Evolutionary conservation across 2,113 vertebrate genomes (phyloP), one percentile per base, ranked within the genome.

Genomic region (Hepsetus odoe): DNA sequence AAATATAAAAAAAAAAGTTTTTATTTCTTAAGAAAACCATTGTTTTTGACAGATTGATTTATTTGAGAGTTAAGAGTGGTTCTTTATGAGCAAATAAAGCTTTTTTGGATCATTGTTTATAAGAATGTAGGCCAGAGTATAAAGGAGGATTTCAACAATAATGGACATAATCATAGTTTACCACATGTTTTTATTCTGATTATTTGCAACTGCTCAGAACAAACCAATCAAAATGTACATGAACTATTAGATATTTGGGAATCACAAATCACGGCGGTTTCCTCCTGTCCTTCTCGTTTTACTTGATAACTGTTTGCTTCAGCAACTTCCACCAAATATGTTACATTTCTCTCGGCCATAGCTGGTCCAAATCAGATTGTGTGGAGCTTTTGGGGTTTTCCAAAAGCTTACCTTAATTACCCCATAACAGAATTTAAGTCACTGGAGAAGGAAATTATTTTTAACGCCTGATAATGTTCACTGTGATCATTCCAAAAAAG

Each of bases 351-450:
- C 33, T 18, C 28, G n/a, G 20, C n/a, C 49, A 32, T n/a, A 12
- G 18, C 58, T 62, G 40, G 16, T 74, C 20, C 13, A 32, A 74
- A 49, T 9, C 12, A 1, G 56, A 62, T 13, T 24, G 55, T 44
- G n/a, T n/a, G n/a, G n/a, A n/a, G n/a, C 65, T 75, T 65, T n/a
- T 44, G 35, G 24, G 26, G 22, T 22, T 22, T 35, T 65, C 35
- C 16, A 65, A 38, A 18, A 65, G 61, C 35, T 55, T 22, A 33
- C 44, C 46, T 35, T 30, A 53, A 53, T 75, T 38, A 38, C 73
- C 18, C 58, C 20, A 55, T 55, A 55, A 24, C 53, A 26, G 69
- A 24, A 56, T 38, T 72, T 24, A 14, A 14, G 68, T 58, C 33
- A 72, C 7, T 20, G 3, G 22, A 26, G 13, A 14, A 38, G 33